phyloP scores from a whole-genome alignment of 2,888 invertebrate species.

The Hirtodrosophila cameraria region DNA sequence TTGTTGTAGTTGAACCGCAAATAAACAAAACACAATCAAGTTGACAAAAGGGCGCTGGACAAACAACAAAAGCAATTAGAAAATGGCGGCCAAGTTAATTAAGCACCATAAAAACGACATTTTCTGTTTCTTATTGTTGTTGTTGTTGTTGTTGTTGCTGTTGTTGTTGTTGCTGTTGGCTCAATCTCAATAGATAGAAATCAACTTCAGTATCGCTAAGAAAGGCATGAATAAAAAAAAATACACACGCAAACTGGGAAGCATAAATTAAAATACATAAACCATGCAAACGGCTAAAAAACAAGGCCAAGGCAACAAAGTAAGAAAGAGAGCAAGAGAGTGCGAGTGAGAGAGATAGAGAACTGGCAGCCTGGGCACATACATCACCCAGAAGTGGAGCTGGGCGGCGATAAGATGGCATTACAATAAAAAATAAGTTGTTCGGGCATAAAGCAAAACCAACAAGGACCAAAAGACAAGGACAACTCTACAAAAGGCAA shows the following conservation, averaged over 20 bases:
- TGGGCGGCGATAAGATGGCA: conserved; percentile 69
- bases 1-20: conserved; percentile 15
- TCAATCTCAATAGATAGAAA: conserved; percentile 77
- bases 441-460: conserved; percentile 70
- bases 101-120: conserved; percentile 76
- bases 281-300: conserved; percentile 71
- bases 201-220: conserved; percentile 58
- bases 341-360: neutral
- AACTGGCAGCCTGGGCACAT: conserved; percentile 52
- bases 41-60: conserved; percentile 60
- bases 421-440: conserved; percentile 71
- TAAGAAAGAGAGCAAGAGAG: neutral
- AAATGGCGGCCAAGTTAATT: conserved; percentile 76
- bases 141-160: conserved; percentile 25
- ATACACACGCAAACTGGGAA: conserved; percentile 38
- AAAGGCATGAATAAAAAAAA: conserved; percentile 45
- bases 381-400: conserved; percentile 55
- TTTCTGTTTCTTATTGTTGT: conserved; percentile 31
- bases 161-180: conserved; percentile 41
- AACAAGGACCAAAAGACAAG: conserved; percentile 61
- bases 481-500: conserved; percentile 38
- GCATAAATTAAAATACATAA: conserved; percentile 79
- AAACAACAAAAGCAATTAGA: conserved; percentile 73
- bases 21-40: conserved; percentile 58
- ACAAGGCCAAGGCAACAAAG: conserved; percentile 52